Percentiles rank a stretch among this genome's conserved stretches.
Evolutionary conservation across 2,888 invertebrate species (phyloP).

Genomic region (Scaptomyza polygonia): DNA sequence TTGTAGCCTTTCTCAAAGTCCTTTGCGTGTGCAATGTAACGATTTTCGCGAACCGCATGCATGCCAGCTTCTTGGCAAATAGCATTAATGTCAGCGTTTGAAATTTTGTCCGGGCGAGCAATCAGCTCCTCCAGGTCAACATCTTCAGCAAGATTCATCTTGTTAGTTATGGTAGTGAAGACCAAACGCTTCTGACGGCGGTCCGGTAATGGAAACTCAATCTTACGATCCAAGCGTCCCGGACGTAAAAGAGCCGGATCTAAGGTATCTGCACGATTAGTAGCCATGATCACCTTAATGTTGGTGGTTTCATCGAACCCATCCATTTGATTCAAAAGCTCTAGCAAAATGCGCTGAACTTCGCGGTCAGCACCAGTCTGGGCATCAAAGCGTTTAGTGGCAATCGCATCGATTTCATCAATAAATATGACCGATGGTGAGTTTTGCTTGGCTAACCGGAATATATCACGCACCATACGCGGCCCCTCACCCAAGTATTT

Average conservation of each 20-base stretch:
- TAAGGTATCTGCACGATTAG: slow-evolving; percentile 98
- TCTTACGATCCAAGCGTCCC: slow-evolving; percentile 98
- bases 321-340: slow-evolving; percentile 99
- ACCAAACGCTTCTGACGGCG: slow-evolving; percentile 96
- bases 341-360: slow-evolving; percentile 98
- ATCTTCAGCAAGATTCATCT: slow-evolving; percentile 99
- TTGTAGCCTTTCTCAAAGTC: slow-evolving; percentile 99
- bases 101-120: slow-evolving; percentile 98
- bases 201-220: slow-evolving; percentile 98
- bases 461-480: slow-evolving; percentile 99
- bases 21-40: slow-evolving; percentile 98
- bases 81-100: slow-evolving; percentile 99
- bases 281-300: slow-evolving; percentile 99
- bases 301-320: slow-evolving; percentile 99
- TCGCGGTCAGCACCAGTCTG: slow-evolving; percentile 99
- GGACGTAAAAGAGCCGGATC: slow-evolving; percentile 91
- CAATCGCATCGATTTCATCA: slow-evolving; percentile 99
- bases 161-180: slow-evolving; percentile 98
- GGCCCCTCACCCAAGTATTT: slow-evolving; percentile 99
- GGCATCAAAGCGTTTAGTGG: slow-evolving; percentile 99
- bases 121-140: slow-evolving; percentile 99
- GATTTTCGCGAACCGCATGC: slow-evolving; percentile 99
- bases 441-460: slow-evolving; percentile 99
- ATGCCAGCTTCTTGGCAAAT: slow-evolving; percentile 99
- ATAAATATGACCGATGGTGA: slow-evolving; percentile 99